Evolutionary conservation across 2,888 invertebrate species (phyloP), one percentile per base, ranked within the genome.

Genomic region (Drosophila anomalata): DNA sequence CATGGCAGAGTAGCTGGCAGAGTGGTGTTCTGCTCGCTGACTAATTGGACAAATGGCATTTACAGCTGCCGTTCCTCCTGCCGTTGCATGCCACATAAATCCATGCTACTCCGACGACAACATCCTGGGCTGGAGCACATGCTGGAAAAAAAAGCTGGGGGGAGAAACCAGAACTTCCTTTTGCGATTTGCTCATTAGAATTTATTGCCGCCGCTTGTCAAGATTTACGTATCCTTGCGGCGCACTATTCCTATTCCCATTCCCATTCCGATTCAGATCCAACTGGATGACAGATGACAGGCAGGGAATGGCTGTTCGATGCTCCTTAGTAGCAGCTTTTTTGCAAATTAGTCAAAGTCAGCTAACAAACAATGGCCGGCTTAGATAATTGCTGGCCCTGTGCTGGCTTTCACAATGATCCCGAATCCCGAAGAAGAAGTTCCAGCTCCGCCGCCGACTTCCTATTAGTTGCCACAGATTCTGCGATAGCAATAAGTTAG

Each of bases 171-270:
- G 81, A 78, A 79, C 81, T 86, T 86, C 81, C 84, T 86, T 84
- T 79, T 77, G 79, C 77, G 84, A 79, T 81, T 84, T 79, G 87
- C 82, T 85, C 85, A 80, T 81, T 85, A 78, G 88, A 89, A 89
- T 89, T 89, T 89, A 89, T 89, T 79, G 87, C 84, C 75, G 77
- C 86, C 79, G 78, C 78, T 79, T 84, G 86, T 80, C 78, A 85
- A 89, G 87, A 89, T 89, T 89, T 89, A 89, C 90, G 89, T 88
- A 89, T 89, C 89, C 89, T 89, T 89, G 72, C 76, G 66, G 73
- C 58, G 44, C 22, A 44, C 33, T 33, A 75, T 76, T 50, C 50
- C 42, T 17, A 42, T 20, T 42, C 42, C 20, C 11, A 41, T n/a
- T 42, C 17, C 9, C 2, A 44, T 22, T 22, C 42, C 11, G 39